phyloP scores from a whole-genome alignment of 2,113 vertebrate genomes.

The Dasyornis broadbenti region DNA sequence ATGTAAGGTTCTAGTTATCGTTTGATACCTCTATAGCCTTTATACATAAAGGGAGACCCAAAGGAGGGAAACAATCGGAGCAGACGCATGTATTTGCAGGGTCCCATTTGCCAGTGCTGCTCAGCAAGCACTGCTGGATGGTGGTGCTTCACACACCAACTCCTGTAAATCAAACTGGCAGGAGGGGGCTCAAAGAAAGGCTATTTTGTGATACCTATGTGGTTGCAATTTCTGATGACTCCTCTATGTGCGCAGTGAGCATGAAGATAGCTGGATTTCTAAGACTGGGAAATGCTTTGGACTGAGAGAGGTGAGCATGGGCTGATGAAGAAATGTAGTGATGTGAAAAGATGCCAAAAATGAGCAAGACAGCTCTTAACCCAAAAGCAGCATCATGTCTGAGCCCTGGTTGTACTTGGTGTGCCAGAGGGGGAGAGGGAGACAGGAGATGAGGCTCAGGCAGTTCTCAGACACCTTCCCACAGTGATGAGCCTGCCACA shows the following conservation, averaged over 20 bases:
- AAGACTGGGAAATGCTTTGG: background rate
- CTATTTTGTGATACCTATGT: fast-evolving
- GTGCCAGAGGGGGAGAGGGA: background rate
- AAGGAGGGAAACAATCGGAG: background rate
- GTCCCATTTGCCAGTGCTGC: background rate
- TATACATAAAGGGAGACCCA: background rate
- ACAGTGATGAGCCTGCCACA: background rate
- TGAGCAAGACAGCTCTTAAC: background rate
- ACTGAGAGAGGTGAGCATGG: background rate
- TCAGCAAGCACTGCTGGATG: background rate
- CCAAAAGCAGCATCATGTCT: background rate
- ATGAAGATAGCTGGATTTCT: background rate
- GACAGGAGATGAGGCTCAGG: background rate
- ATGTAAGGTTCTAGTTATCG: background rate
- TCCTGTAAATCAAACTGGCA: background rate
- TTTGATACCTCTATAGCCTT: background rate
- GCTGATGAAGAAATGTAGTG: background rate
- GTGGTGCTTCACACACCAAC: background rate
- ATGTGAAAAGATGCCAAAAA: background rate
- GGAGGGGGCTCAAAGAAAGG: background rate
- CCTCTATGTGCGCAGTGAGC: background rate
- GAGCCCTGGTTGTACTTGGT: background rate
- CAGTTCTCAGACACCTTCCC: background rate
- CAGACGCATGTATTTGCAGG: fast-evolving
- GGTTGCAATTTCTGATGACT: background rate